A percentile compares a stretch with the other conserved stretches of the same genome.
Conservation (phyloP, 2,113 vertebrate species). For the Varanus komodoensis region DNA sequence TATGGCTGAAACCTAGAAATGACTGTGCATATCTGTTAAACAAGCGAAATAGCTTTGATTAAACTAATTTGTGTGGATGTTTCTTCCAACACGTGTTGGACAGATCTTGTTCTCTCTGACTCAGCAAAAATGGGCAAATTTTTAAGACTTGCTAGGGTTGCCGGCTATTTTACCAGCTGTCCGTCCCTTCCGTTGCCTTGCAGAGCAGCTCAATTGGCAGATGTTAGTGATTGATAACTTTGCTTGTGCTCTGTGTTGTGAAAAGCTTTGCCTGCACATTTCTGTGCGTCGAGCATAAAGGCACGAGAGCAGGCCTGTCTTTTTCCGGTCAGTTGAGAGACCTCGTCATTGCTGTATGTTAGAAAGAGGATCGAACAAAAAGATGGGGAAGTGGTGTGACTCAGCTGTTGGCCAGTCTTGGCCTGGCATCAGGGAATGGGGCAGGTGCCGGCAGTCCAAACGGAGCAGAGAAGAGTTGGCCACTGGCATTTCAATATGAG, state of each 20-base stretch:
- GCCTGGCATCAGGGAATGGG: too few relatives aligned
- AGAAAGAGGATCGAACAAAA: slow-evolving; percentile 3
- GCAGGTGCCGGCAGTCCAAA: not conserved
- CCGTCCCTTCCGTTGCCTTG: not conserved
- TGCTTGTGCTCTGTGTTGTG: not conserved
- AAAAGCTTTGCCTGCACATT: not conserved
- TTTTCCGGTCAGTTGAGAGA: not conserved
- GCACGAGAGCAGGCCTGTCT: not conserved
- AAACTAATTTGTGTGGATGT: slow-evolving; percentile 54
- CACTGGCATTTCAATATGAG: not conserved
- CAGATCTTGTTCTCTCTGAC: slow-evolving; percentile 42
- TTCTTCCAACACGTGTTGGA: slow-evolving; percentile 41
- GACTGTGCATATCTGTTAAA: slow-evolving; percentile 43
- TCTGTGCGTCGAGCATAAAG: not conserved
- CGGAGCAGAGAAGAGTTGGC: not conserved
- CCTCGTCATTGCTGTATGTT: slow-evolving; percentile 44
- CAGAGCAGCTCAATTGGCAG: too few relatives aligned
- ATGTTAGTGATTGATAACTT: not conserved
- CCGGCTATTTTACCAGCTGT: not conserved
- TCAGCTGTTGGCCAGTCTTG: not conserved
- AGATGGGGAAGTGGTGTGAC: not conserved
- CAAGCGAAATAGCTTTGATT: slow-evolving; percentile 54
- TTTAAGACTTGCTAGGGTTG: not conserved
- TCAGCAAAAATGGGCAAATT: slow-evolving; percentile 41
- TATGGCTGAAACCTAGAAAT: slow-evolving; percentile 10